Evolutionary conservation across 2,797 vertebrate species (phyloP).

Genomic region (Acanthurus tractus): DNA sequence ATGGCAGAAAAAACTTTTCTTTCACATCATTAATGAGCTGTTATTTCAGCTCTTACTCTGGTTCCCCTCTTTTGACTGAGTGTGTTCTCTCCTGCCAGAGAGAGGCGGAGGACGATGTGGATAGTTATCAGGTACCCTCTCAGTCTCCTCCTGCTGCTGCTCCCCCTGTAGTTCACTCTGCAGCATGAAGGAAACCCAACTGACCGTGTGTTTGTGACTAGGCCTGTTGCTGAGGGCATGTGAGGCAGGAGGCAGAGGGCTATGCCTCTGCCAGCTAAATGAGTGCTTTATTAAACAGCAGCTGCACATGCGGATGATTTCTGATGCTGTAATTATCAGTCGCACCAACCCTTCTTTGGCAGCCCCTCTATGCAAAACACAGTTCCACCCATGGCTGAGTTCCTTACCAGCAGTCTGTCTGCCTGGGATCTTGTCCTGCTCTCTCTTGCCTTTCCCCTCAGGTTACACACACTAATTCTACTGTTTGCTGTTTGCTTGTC

Average conservation of each 20-base stretch:
- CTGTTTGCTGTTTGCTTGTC: constrained; percentile 83
- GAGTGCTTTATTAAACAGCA: constrained; percentile 73
- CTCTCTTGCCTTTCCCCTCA: constrained; percentile 48
- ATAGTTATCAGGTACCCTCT: constrained; percentile 99
- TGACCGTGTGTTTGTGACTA: constrained; percentile 78
- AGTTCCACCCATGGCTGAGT: constrained; percentile 59
- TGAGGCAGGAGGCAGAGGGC: constrained; percentile 55
- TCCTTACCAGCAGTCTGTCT: constrained; percentile 49
- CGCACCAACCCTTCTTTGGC: constrained; percentile 54
- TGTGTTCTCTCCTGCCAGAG: constrained; percentile 97
- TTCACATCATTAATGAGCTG: constrained; percentile 25
- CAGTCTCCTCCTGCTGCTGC: constrained; percentile 81
- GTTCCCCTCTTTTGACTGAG: constrained; percentile 86
- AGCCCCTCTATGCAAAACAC: constrained; percentile 45
- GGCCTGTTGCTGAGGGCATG: constrained; percentile 60
- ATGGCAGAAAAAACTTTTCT: not conserved
- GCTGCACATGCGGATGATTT: constrained; percentile 63
- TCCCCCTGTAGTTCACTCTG: constrained; percentile 76
- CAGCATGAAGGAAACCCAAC: constrained; percentile 91
- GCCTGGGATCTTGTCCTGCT: constrained; percentile 41
- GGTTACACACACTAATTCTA: constrained; percentile 84
- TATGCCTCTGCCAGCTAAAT: constrained; percentile 50
- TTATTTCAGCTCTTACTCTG: constrained; percentile 35
- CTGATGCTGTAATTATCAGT: constrained; percentile 65
- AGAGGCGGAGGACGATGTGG: constrained; percentile 97